Percentiles rank a stretch among this genome's conserved stretches.
These are phyloP conservation scores for Spea multiplicata DNA, from an alignment of 2,113 vertebrate species.

Conservation along the genomic window DNA sequence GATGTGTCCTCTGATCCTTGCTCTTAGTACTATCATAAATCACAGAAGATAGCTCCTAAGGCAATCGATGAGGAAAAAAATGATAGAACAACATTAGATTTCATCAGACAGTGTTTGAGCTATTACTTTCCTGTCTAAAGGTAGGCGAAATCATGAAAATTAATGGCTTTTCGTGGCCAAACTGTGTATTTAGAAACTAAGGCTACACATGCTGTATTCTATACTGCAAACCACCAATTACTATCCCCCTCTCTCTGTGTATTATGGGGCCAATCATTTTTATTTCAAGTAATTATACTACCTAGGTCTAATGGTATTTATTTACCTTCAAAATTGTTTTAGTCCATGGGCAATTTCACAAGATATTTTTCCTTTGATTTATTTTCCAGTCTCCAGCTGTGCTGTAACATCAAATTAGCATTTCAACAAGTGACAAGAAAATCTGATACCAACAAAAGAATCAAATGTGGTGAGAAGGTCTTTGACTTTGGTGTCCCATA, in stretches of 20 bases:
- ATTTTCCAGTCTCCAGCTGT: conserved; percentile 13
- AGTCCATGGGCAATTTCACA: conserved; percentile 13
- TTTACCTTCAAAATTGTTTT: conserved; percentile 40
- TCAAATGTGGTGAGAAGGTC: conserved; percentile 1
- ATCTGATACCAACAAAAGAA: not conserved
- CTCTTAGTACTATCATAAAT: conserved; percentile 60
- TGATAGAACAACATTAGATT: conserved; percentile 63
- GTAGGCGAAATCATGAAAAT: conserved; percentile 61
- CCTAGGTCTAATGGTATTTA: conserved; percentile 48
- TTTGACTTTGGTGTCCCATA: not conserved
- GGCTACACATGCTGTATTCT: conserved; percentile 59
- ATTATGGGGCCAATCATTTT: conserved; percentile 49
- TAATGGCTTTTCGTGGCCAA: conserved; percentile 56
- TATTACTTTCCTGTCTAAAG: conserved; percentile 62
- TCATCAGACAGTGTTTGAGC: conserved; percentile 61
- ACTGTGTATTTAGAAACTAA: conserved; percentile 57
- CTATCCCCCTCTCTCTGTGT: conserved; percentile 48
- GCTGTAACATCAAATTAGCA: conserved; percentile 10
- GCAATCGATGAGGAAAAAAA: conserved; percentile 64
- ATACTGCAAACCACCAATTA: conserved; percentile 61
- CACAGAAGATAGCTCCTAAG: conserved; percentile 54
- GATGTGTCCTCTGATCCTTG: conserved; percentile 47
- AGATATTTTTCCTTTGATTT: not conserved
- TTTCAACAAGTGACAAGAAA: conserved; percentile 7
- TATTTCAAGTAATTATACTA: conserved; percentile 48